Evolutionary conservation across 2,113 vertebrate genomes (phyloP).

Genomic region (Ammodytes marinus): DNA sequence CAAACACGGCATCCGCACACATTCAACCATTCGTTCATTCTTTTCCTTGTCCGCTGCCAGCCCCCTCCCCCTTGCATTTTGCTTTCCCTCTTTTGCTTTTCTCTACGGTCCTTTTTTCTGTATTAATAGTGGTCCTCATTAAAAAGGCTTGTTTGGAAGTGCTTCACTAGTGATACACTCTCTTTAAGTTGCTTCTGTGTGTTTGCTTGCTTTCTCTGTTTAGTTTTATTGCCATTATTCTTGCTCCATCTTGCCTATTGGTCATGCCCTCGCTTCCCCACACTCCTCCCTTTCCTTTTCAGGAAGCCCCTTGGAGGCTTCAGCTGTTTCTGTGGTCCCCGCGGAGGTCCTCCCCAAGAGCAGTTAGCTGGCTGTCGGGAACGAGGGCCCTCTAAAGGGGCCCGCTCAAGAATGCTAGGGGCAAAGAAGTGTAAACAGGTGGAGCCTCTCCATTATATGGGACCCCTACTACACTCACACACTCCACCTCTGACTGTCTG

Average conservation of each 20-base stretch:
- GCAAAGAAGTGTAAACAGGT: conserved; percentile 94
- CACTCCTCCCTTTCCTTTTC: conserved; percentile 70
- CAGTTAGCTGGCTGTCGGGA: conserved; percentile 82
- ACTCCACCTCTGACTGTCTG: conserved; percentile 59
- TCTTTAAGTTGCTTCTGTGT: conserved; percentile 66
- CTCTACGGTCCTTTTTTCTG: conserved; percentile 53
- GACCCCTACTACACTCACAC: conserved; percentile 58
- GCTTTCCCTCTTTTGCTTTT: conserved; percentile 47
- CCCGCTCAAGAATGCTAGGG: conserved; percentile 87
- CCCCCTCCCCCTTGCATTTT: conserved; percentile 65
- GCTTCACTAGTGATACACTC: conserved; percentile 89
- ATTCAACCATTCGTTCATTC: conserved; percentile 62
- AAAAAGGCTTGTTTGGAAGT: conserved; percentile 86
- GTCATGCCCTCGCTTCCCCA: conserved; percentile 54
- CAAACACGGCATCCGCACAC: conserved; percentile 67
- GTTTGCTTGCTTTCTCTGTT: conserved; percentile 65
- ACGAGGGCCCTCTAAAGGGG: conserved; percentile 88
- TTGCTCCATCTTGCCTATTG: conserved; percentile 62
- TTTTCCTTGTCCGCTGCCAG: conserved; percentile 33
- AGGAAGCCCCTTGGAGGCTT: conserved; percentile 63
- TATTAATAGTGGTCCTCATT: conserved; percentile 88
- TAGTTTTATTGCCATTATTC: conserved; percentile 74
- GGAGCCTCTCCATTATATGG: conserved; percentile 86
- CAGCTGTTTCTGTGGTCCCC: conserved; percentile 73
- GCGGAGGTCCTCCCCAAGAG: conserved; percentile 83